A percentile compares a stretch with the other conserved stretches of the same genome.
phyloP scores from a whole-genome alignment of 2,888 invertebrate species.

The Lamellibrachia columna region DNA sequence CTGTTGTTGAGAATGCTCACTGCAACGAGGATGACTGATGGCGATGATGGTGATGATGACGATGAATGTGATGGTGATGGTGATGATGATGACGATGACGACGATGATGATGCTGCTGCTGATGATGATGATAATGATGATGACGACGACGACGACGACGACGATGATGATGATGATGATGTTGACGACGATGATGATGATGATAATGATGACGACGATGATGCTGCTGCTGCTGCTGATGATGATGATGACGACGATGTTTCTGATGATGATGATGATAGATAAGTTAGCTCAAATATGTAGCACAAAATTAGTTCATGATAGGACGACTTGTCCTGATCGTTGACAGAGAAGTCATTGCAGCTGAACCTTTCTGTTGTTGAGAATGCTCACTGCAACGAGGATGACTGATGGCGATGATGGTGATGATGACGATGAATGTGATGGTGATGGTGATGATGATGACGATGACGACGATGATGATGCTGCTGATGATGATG shows the following conservation, averaged over 20 bases:
- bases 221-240: slow-evolving; percentile 38
- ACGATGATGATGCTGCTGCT: slow-evolving; percentile 39
- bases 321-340: background rate
- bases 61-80: slow-evolving; percentile 28
- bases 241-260: slow-evolving; percentile 31
- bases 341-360: background rate
- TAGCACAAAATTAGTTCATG: background rate
- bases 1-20: no score
- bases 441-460: slow-evolving; percentile 32
- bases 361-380: no score
- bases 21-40: slow-evolving; percentile 13
- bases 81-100: slow-evolving; percentile 39
- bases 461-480: slow-evolving; percentile 38
- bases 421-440: slow-evolving; percentile 37
- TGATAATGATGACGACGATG: slow-evolving; percentile 34
- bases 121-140: slow-evolving; percentile 31
- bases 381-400: no score
- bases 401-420: slow-evolving; percentile 30
- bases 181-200: slow-evolving; percentile 27
- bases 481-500: slow-evolving; percentile 38
- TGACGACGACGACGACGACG: slow-evolving; percentile 23
- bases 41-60: slow-evolving; percentile 39
- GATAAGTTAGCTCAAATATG: background rate
- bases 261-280: background rate
- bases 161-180: slow-evolving; percentile 29